A percentile compares a stretch with the other conserved stretches of the same genome.
Conservation (phyloP, 2,888 invertebrate genomes). For the Watsonalla cultraria region DNA sequence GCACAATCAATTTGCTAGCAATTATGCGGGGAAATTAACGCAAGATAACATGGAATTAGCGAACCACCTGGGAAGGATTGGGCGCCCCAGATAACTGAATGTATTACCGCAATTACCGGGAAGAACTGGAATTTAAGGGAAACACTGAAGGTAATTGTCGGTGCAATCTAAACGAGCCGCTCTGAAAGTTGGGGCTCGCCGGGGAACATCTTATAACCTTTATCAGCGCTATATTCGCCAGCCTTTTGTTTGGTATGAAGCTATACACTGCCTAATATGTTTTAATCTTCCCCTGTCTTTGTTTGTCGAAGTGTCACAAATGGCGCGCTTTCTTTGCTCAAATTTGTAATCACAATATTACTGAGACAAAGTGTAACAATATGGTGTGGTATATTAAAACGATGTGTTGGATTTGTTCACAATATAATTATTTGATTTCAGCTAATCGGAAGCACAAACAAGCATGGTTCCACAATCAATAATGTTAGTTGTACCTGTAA, state of each 20-base stretch:
- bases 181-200: constrained; percentile 31
- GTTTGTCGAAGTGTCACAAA: constrained; percentile 41
- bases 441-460: constrained; percentile 29
- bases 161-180: constrained; percentile 55
- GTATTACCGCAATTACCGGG: constrained; percentile 59
- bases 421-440: too few relatives aligned
- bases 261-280: constrained; percentile 46
- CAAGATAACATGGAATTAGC: constrained; percentile 62
- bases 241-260: constrained; percentile 53
- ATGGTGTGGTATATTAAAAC: not conserved
- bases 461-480: constrained; percentile 54
- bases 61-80: constrained; percentile 63
- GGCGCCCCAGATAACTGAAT: constrained; percentile 61
- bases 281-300: constrained; percentile 56
- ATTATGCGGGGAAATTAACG: constrained; percentile 65
- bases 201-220: constrained; percentile 46
- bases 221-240: constrained; percentile 44
- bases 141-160: constrained; percentile 46
- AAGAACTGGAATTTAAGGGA: constrained; percentile 53
- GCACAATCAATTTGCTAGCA: constrained; percentile 59
- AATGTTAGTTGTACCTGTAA: constrained; percentile 48
- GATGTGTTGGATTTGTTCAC: too few relatives aligned
- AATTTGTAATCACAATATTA: constrained; percentile 35
- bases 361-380: constrained; percentile 17
- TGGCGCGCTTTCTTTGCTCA: constrained; percentile 44